Conservation (phyloP, 2,888 invertebrate species). For the Atethmia centrago region DNA sequence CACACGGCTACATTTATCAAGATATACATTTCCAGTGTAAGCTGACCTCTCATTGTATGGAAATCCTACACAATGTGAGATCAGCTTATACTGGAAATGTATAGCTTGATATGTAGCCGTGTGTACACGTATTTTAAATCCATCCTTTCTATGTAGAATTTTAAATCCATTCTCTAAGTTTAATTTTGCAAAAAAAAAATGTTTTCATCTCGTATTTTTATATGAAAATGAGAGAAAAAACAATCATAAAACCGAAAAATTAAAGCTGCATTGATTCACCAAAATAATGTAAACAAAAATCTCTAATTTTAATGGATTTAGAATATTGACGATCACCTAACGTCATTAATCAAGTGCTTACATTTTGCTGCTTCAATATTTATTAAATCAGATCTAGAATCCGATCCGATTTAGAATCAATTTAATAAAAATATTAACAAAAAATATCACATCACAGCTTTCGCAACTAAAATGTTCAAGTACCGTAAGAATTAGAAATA, state of each 20-base stretch:
- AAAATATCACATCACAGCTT: slow-evolving; percentile 61
- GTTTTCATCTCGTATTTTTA: not conserved
- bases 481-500: slow-evolving; percentile 54
- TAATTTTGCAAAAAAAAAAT: too few species aligned
- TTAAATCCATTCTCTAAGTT: too few species aligned
- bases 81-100: too few species aligned
- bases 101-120: too few species aligned
- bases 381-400: slow-evolving; percentile 1
- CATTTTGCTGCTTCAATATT: slow-evolving; percentile 45
- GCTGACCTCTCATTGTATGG: too few species aligned
- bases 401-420: slow-evolving; percentile 18
- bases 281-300: not conserved
- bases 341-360: slow-evolving; percentile 45
- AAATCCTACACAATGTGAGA: too few species aligned
- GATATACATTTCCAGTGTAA: too few species aligned
- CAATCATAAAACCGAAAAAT: not conserved
- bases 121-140: slow-evolving; percentile 16
- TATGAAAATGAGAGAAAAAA: not conserved
- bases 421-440: slow-evolving; percentile 27
- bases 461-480: slow-evolving; percentile 61
- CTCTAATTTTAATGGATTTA: slow-evolving; percentile 63
- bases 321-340: slow-evolving; percentile 57
- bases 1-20: too few species aligned
- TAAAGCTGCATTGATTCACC: not conserved
- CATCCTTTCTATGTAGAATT: slow-evolving; percentile 5